A percentile compares a stretch with the other conserved stretches of the same genome.
These are phyloP conservation scores for Oscheius sp. DNA, from an alignment of 2,888 invertebrate species.

Conservation along the genomic window DNA sequence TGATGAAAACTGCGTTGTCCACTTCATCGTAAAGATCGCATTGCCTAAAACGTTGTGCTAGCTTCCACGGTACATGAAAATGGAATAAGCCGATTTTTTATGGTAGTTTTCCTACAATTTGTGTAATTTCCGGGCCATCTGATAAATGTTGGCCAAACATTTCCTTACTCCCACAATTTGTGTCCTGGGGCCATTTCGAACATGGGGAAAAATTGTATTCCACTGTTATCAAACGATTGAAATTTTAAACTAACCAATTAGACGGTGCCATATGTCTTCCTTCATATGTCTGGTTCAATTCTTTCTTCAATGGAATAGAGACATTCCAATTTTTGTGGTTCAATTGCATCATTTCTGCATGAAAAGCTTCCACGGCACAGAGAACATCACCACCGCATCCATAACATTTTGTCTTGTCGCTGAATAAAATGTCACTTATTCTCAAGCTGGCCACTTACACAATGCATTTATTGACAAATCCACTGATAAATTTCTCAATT, in stretches of 20 bases:
- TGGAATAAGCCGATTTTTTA: not conserved
- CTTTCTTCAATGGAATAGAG: not conserved
- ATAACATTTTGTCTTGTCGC: slow-evolving; percentile 15
- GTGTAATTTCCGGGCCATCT: no score
- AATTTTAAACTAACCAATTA: not conserved
- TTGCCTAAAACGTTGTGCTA: not conserved
- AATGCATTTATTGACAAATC: slow-evolving; percentile 17
- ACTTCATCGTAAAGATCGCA: not conserved
- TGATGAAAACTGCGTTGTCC: not conserved
- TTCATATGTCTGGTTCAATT: not conserved
- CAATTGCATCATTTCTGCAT: not conserved
- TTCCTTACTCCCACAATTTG: no score
- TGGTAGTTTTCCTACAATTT: not conserved
- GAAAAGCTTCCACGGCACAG: slow-evolving; percentile 17
- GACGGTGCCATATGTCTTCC: slow-evolving; percentile 16
- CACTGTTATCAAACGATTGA: no score
- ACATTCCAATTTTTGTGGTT: not conserved
- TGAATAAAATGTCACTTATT: not conserved
- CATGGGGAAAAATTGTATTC: no score
- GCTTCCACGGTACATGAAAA: not conserved
- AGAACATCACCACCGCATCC: slow-evolving; percentile 11
- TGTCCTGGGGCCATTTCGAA: no score
- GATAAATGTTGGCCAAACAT: no score
- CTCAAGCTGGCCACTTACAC: not conserved
- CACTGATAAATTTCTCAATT: slow-evolving; percentile 12